Evolutionary conservation across 2,797 vertebrate species (phyloP).

Genomic region (Cyclopterus lumpus): DNA sequence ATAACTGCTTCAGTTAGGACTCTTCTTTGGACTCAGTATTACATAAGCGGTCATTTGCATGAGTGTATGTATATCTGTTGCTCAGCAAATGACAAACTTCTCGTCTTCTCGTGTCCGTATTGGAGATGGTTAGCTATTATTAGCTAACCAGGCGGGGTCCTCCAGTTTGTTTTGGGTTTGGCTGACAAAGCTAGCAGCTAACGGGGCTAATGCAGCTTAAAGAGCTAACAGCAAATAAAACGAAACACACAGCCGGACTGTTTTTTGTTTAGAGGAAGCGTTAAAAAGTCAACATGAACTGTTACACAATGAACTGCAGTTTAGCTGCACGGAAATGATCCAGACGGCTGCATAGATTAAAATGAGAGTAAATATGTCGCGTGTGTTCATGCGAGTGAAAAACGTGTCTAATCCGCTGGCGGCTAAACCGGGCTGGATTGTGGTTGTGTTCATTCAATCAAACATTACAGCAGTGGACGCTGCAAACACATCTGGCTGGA

Average conservation of each 20-base stretch:
- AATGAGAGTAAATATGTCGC: neutral
- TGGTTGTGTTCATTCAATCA: neutral
- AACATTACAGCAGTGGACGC: neutral
- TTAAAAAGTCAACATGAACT: neutral
- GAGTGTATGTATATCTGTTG: neutral
- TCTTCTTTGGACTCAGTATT: too few relatives aligned
- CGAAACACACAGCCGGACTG: neutral
- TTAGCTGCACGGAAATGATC: neutral
- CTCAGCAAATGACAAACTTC: neutral
- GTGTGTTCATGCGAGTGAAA: neutral
- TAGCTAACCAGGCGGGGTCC: neutral
- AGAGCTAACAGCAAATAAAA: neutral
- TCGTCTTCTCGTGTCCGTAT: neutral
- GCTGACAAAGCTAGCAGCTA: neutral
- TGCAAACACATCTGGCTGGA: neutral
- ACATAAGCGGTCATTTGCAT: too few relatives aligned
- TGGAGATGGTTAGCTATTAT: neutral
- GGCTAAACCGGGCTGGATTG: neutral
- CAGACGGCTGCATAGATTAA: neutral
- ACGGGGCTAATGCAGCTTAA: neutral
- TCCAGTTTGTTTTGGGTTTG: neutral
- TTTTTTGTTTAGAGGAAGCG: neutral
- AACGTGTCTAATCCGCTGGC: neutral
- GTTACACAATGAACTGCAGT: neutral
- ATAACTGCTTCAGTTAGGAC: neutral